Percentiles rank a stretch among this genome's conserved stretches.
These are phyloP conservation scores for Hemibagrus wyckioides DNA, from an alignment of 2,113 vertebrate species.

Conservation along the genomic window DNA sequence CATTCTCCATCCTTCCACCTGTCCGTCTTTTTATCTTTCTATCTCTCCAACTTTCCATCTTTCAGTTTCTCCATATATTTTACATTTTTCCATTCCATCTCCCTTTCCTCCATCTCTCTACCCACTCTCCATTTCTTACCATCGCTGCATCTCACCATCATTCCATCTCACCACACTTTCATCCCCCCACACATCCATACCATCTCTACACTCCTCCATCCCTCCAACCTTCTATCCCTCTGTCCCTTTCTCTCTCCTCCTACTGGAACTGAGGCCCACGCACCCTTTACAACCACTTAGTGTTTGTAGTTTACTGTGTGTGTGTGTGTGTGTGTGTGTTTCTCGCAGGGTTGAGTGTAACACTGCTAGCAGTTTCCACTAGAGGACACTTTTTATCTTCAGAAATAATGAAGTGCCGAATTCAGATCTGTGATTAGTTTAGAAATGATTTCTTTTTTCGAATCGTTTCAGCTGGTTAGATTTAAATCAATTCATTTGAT, in stretches of 20 bases:
- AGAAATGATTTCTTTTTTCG: neutral
- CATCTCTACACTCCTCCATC: neutral
- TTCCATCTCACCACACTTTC: neutral
- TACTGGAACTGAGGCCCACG: neutral
- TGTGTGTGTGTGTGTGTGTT: neutral
- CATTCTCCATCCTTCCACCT: neutral
- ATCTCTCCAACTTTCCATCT: neutral
- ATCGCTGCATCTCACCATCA: neutral
- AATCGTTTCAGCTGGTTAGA: neutral
- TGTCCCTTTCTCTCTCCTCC: neutral
- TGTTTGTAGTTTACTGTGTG: neutral
- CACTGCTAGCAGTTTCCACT: slow-evolving; percentile 27
- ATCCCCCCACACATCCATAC: neutral
- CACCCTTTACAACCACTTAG: neutral
- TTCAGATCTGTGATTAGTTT: neutral
- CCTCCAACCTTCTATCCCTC: neutral
- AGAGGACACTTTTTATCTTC: slow-evolving; percentile 52
- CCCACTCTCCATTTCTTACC: neutral
- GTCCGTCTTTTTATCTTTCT: neutral
- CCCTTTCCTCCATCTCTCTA: neutral
- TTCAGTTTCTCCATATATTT: neutral
- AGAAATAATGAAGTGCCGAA: slow-evolving; percentile 13
- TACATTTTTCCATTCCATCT: neutral
- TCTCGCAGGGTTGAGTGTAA: neutral
- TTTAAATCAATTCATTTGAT: neutral